Evolutionary conservation across 2,888 invertebrate species (phyloP), one percentile per base, ranked within the genome.

Genomic region (Congeria kusceri): DNA sequence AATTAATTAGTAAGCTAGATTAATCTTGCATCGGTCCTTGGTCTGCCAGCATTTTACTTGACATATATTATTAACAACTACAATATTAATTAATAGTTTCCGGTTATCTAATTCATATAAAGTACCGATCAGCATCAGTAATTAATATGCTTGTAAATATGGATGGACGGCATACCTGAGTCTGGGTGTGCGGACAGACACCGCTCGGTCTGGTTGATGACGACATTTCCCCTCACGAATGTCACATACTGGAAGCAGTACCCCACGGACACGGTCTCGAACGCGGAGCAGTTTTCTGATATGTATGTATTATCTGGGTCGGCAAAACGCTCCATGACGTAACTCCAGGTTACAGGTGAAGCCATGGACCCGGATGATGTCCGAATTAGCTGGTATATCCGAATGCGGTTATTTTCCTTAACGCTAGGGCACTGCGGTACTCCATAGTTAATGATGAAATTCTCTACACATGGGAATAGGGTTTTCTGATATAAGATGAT

Each of bases 241-340:
- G 88, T 91, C 63, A 91, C 89, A 68, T 91, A 91, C 46, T 88
- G 87, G 78, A 92, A 92, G 69, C 92, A 92, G 76, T 91, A 92
- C 3, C 90, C 91, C n/a, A 76, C 75, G 5, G 88, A 88, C 5
- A 77, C 66, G 18, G 81, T 74, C 49, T 89, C 80, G 77, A 92
- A 92, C n/a, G 83, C 59, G 23, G 65, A 49, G 66, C 92, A 92
- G 18, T 80, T 63, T 61, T 91, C 87, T 28, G 71, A 59, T 47
- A 89, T 75, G 27, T 71, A 77, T 0, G 80, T 85, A 29, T 67
- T 75, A 67, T 88, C 86, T 23, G 86, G 86, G 63, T 86, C 74
- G 0, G 85, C 88, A 11, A 72, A 72, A 53, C 71, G 78, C 72
- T 91, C 91, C 65, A 83, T 77, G 23, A 90, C 71, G 74, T 90